phyloP scores from a whole-genome alignment of 2,113 vertebrate species.

The Channa argus region DNA sequence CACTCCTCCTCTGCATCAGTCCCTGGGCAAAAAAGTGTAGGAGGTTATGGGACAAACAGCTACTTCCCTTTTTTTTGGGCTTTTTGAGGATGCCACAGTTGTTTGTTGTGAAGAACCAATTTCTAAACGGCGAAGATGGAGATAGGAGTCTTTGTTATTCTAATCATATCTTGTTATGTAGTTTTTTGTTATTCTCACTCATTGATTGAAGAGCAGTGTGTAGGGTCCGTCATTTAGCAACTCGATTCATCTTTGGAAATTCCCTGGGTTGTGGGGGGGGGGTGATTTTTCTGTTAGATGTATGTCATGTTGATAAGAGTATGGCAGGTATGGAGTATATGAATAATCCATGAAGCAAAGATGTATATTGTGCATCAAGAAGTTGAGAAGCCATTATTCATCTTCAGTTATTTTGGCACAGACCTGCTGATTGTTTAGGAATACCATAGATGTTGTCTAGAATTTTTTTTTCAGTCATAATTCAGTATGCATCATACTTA shows the following conservation, averaged over 20 bases:
- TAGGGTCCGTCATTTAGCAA: slow-evolving; percentile 10
- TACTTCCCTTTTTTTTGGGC: neutral
- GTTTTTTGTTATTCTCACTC: slow-evolving; percentile 11
- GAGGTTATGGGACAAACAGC: slow-evolving; percentile 48
- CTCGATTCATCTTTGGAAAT: slow-evolving; percentile 47
- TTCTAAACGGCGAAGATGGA: slow-evolving; percentile 7
- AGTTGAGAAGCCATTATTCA: slow-evolving; percentile 75
- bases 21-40: slow-evolving; percentile 37
- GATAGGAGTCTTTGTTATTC: slow-evolving; percentile 23
- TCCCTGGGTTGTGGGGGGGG: slow-evolving; percentile 5
- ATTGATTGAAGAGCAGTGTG: slow-evolving; percentile 27
- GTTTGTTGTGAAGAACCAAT: slow-evolving; percentile 3
- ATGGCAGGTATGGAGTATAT: slow-evolving; percentile 66
- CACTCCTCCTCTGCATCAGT: slow-evolving; percentile 56
- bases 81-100: slow-evolving; percentile 4
- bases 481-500: slow-evolving; percentile 46
- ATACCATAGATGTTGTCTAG: slow-evolving; percentile 42
- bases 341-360: slow-evolving; percentile 77
- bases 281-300: slow-evolving; percentile 60
- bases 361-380: slow-evolving; percentile 63
- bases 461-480: slow-evolving; percentile 51
- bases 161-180: slow-evolving; percentile 31
- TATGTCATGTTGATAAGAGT: slow-evolving; percentile 71
- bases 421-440: slow-evolving; percentile 33
- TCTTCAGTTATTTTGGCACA: slow-evolving; percentile 61